Base-by-base conservation (phyloP, 2,888 invertebrate genomes). In the Cantharis nigra region DNA sequence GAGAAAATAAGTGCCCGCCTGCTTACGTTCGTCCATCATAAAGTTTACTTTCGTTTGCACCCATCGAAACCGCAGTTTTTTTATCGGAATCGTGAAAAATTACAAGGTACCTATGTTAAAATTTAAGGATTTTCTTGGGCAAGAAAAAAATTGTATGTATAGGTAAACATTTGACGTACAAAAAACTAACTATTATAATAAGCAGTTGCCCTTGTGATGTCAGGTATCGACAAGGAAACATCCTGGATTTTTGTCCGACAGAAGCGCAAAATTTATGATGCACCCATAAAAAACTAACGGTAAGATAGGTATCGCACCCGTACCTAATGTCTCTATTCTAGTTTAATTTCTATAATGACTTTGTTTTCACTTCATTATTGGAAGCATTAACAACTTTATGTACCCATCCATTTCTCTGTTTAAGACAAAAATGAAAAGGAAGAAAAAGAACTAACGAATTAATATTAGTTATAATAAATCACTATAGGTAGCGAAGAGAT, bases 191-290 rank as follows among this genome's bases (percentile, higher is more conserved):
- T 30, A 18, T 20, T 33, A 71, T 75, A 79, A 77, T 64, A 72
- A 79, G 77, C 74, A 72, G 77, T 78, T 74, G 79, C 73, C 77
- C 80, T 79, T 78, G 75, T 63, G 63, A 71, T 78, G 77, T 78
- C 79, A 80, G 78, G 81, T 79, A 82, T 79, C 77, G 79, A 79
- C 80, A 79, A 80, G 80, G 80, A 78, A 79, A 79, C 79, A 73
- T 78, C 75, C 79, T 72, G 78, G 80, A 81, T 78, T 78, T 78
- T 78, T 76, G 75, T 71, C 65, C 70, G 72, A 78, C 75, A 72
- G 72, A 83, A 83, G 81, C 72, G 74, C 83, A 83, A 85, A 85
- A 87, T 87, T 86, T 87, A 87, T 86, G 85, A 81, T 80, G 76
- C 71, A 81, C 83, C 33, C 83, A 84, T 84, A 86, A 83, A 82